Percentiles rank a stretch among this genome's conserved stretches.
Evolutionary conservation across 2,113 vertebrate species (phyloP).

Genomic region (Marmota monax): DNA sequence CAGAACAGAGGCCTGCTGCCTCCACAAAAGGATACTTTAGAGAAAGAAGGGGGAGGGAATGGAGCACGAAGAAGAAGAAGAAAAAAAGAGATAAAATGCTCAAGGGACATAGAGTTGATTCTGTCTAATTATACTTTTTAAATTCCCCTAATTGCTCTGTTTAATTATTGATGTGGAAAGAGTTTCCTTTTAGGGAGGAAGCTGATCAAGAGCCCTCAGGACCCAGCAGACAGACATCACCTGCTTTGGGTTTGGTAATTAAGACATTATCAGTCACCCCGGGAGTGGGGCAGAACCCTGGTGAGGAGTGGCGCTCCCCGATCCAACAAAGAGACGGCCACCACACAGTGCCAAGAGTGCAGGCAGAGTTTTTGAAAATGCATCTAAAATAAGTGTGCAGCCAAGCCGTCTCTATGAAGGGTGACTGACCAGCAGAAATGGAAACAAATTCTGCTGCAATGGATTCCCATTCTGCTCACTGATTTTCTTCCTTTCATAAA

Average conservation of each 20-base stretch:
- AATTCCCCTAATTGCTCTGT: conserved; percentile 91
- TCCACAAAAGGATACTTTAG: conserved; percentile 45
- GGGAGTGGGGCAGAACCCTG: not conserved
- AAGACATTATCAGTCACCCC: not conserved
- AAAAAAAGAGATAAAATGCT: conserved; percentile 63
- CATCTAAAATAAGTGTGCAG: not conserved
- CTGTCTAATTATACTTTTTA: conserved; percentile 88
- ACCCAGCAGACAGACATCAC: conserved; percentile 49
- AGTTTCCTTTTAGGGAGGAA: conserved; percentile 80
- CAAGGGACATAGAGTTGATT: conserved; percentile 84
- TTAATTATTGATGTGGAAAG: conserved; percentile 91
- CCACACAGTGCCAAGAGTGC: not conserved
- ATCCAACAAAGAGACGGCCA: not conserved
- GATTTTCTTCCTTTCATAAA: conserved; percentile 3
- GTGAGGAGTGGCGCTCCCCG: not conserved
- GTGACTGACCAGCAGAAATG: not conserved
- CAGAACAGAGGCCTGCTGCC: not conserved
- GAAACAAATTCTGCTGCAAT: fast-evolving
- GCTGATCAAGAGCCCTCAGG: conserved; percentile 58
- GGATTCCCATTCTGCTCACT: not conserved
- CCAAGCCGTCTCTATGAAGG: not conserved
- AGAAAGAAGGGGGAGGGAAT: not conserved
- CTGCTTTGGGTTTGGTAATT: conserved; percentile 61
- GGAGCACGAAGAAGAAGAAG: conserved; percentile 15
- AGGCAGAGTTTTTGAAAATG: not conserved